These are phyloP conservation scores for rabbit (Oryctolagus cuniculus) DNA, from an alignment of 2,113 vertebrate genomes.

Conservation along the genomic window DNA sequence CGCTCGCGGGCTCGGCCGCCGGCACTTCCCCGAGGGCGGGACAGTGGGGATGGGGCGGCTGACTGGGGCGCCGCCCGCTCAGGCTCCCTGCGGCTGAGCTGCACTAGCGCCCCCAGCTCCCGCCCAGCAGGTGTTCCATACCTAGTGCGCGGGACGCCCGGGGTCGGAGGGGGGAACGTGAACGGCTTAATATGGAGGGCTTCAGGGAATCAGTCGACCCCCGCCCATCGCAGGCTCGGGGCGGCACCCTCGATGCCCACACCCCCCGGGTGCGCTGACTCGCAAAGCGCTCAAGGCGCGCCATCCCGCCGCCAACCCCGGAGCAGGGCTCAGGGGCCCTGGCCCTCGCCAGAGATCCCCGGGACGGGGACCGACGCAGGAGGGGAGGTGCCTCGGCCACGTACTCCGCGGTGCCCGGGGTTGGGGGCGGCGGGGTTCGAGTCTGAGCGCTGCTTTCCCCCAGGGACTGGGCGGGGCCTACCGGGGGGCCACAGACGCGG, in stretches of 20 bases:
- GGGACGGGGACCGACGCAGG: neutral
- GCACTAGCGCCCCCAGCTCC: neutral
- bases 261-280: fast-evolving
- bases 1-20: neutral
- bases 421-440: neutral
- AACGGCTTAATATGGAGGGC: neutral
- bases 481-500: constrained; percentile 7
- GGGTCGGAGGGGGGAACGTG: neutral
- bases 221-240: neutral
- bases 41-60: neutral
- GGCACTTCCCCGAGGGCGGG: neutral
- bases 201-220: neutral
- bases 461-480: constrained; percentile 67
- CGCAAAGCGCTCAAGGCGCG: neutral
- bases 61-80: neutral
- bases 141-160: neutral
- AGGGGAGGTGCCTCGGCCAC: neutral
- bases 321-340: neutral
- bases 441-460: neutral
- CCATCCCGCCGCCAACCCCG: neutral
- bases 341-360: neutral
- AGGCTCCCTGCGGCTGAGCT: constrained; percentile 44
- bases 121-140: neutral
- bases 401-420: neutral
- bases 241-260: neutral